Conservation (phyloP, 2,888 invertebrate genomes). For the Tethea ocularis region DNA sequence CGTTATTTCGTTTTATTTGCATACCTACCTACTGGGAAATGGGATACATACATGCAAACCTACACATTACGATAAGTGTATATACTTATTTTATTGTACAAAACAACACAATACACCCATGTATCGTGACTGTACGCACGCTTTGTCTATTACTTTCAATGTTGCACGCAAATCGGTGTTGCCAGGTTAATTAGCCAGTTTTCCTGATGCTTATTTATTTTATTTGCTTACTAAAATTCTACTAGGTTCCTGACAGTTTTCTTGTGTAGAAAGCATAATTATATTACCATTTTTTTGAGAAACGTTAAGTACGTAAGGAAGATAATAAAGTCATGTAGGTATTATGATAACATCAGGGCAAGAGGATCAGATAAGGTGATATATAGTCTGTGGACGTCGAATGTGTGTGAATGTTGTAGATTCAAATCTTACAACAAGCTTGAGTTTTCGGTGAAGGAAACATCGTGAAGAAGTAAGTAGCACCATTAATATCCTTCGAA, state of each 20-base stretch:
- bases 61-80: not conserved
- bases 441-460: no score
- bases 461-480: no score
- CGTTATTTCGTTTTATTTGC: not conserved
- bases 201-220: constrained; percentile 20
- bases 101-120: constrained; percentile 22
- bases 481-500: no score
- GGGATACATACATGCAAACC: not conserved
- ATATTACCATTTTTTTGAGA: no score
- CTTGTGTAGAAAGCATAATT: not conserved
- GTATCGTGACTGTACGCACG: constrained; percentile 36
- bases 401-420: no score
- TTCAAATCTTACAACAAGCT: no score
- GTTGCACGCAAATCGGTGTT: constrained; percentile 30
- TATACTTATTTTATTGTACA: constrained; percentile 4
- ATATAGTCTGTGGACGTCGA: no score
- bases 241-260: no score
- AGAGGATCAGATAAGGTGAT: no score
- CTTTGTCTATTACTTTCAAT: constrained; percentile 27
- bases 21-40: not conserved
- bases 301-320: no score
- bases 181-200: constrained; percentile 14
- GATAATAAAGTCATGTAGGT: no score
- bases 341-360: no score
- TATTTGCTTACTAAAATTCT: not conserved